These are phyloP conservation scores for Nerophis ophidion DNA, from an alignment of 2,113 vertebrate genomes.

Conservation along the genomic window DNA sequence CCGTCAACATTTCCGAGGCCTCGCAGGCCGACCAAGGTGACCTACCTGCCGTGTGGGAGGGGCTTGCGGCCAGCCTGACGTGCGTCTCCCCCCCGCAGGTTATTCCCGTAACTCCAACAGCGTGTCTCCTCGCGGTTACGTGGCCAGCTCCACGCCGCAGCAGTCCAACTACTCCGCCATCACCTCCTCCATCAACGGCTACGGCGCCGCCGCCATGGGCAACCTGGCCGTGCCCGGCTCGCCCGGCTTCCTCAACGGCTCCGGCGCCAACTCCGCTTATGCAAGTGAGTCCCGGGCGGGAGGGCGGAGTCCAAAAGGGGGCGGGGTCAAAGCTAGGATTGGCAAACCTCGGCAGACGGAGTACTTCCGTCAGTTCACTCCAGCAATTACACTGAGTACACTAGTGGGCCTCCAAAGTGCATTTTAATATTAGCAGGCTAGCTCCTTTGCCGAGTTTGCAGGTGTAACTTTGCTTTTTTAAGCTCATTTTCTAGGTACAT, in stretches of 20 bases:
- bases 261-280: constrained; percentile 89
- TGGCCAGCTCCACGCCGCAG: constrained; percentile 87
- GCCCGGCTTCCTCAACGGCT: constrained; percentile 93
- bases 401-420: no score
- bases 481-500: no score
- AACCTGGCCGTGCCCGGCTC: constrained; percentile 89
- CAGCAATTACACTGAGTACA: no score
- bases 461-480: no score
- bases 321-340: no score
- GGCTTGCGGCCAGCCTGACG: no score
- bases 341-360: no score
- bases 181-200: constrained; percentile 83
- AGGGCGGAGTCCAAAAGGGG: neutral
- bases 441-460: no score
- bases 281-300: constrained; percentile 79
- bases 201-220: constrained; percentile 78
- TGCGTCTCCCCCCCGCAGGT: constrained; percentile 62
- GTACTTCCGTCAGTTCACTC: no score
- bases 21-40: constrained; percentile 87
- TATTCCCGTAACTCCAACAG: constrained; percentile 87
- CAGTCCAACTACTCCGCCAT: constrained; percentile 84
- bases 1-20: constrained; percentile 84
- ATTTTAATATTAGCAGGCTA: no score
- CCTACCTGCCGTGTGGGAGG: constrained; percentile 7
- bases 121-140: constrained; percentile 82